Evolutionary conservation across 2,888 invertebrate genomes (phyloP).

Genomic region (Allophyes oxyacanthae): DNA sequence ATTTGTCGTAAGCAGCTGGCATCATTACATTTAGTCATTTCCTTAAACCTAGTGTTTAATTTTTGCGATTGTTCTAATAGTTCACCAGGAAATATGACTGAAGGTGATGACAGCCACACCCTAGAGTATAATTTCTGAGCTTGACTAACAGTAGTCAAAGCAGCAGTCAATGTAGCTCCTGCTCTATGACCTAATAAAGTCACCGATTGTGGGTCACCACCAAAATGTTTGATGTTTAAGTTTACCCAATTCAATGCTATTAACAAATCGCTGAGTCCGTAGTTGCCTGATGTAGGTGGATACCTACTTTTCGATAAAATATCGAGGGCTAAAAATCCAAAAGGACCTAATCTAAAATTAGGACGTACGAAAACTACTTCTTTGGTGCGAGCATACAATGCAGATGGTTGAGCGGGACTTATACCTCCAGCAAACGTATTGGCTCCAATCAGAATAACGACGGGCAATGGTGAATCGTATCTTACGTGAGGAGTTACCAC

Average conservation of each 20-base stretch:
- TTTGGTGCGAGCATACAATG: slow-evolving; percentile 92
- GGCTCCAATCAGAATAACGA: slow-evolving; percentile 95
- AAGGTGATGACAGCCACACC: slow-evolving; percentile 94
- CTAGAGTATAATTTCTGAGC: slow-evolving; percentile 92
- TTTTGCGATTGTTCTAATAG: slow-evolving; percentile 90
- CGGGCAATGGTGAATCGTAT: slow-evolving; percentile 94
- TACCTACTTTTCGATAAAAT: slow-evolving; percentile 91
- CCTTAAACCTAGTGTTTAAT: slow-evolving; percentile 90
- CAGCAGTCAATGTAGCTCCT: slow-evolving; percentile 95
- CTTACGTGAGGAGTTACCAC: slow-evolving; percentile 94
- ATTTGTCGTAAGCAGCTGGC: slow-evolving; percentile 89
- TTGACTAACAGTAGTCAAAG: slow-evolving; percentile 90
- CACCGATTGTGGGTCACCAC: slow-evolving; percentile 93
- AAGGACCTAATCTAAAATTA: slow-evolving; percentile 94
- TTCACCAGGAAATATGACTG: slow-evolving; percentile 92
- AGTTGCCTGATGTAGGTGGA: slow-evolving; percentile 95
- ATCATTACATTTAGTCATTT: slow-evolving; percentile 87
- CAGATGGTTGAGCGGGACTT: slow-evolving; percentile 93
- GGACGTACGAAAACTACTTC: slow-evolving; percentile 96
- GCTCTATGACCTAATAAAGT: slow-evolving; percentile 96
- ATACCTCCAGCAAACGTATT: slow-evolving; percentile 94
- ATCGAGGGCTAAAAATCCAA: slow-evolving; percentile 95
- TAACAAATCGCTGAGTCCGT: slow-evolving; percentile 94
- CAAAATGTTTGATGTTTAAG: slow-evolving; percentile 94
- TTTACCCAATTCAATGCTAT: slow-evolving; percentile 94